Base-by-base conservation (phyloP, 2,888 invertebrate genomes). In the Hemithea aestivaria region DNA sequence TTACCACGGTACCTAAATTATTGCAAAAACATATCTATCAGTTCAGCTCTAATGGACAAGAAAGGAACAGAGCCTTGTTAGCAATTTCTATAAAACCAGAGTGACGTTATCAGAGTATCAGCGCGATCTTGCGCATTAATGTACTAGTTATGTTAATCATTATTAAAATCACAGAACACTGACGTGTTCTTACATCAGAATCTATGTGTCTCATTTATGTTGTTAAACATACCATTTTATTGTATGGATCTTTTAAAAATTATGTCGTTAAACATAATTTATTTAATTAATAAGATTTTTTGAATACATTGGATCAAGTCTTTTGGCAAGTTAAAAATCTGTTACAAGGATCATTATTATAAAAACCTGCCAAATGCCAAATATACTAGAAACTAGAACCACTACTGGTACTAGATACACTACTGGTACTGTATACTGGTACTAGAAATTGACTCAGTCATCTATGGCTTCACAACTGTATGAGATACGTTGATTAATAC, bases 201-300 rank as follows among this genome's bases (percentile, higher is more conserved):
- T 16, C 3, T 16, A 16, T 16, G 16, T 25, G 42, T 29, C 39
- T 31, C 29, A 40, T 39, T 40, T 39, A 42, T 55, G 51, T 58
- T 64, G 66, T 64, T 54, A 54, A 69, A 73, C 73, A 76, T 73
- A 75, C 72, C 64, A 66, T 69, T 69, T 65, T 62, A 62, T 56
- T 64, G 16, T 16, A n/a, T n/a, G n/a, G n/a, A n/a, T n/a, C n/a
- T n/a, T n/a, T n/a, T n/a, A n/a, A n/a, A n/a, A n/a, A n/a, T n/a
- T n/a, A n/a, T n/a, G n/a, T n/a, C n/a, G n/a, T n/a, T n/a, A n/a
- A n/a, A n/a, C n/a, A n/a, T n/a, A n/a, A n/a, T n/a, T n/a, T n/a
- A n/a, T n/a, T n/a, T n/a, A n/a, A n/a, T n/a, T n/a, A n/a, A n/a
- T n/a, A n/a, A n/a, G n/a, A n/a, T n/a, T n/a, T n/a, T n/a, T n/a